These are phyloP conservation scores for Ceyx cyanopectus DNA, from an alignment of 2,113 vertebrate species.

Conservation along the genomic window DNA sequence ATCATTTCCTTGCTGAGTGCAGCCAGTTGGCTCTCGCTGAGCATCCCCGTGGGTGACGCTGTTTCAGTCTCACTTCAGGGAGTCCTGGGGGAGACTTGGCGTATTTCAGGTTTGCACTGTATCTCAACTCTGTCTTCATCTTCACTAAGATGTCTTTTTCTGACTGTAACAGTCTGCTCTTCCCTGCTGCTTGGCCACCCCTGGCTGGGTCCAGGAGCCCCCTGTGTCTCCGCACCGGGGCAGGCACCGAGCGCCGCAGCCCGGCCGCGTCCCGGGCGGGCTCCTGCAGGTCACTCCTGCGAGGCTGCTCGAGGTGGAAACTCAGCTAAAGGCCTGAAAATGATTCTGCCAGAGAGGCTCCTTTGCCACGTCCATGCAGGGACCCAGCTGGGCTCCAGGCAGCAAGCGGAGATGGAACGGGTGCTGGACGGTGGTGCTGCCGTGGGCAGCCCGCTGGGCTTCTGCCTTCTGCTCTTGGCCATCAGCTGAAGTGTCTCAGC, in stretches of 20 bases:
- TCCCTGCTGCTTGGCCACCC: neutral
- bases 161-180: neutral
- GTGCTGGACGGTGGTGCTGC: neutral
- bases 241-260: neutral
- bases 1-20: neutral
- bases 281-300: neutral
- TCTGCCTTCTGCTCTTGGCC: neutral
- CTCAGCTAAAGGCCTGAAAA: neutral
- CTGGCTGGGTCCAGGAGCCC: too few species aligned
- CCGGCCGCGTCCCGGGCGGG: rapidly evolving
- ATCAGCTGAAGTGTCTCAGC: neutral
- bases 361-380: neutral
- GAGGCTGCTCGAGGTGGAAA: neutral
- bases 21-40: neutral
- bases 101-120: neutral
- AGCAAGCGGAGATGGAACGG: neutral
- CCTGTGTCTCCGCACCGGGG: too few species aligned
- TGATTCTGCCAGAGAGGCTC: rapidly evolving
- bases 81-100: neutral
- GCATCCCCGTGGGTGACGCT: neutral
- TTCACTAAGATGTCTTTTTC: neutral
- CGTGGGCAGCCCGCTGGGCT: neutral
- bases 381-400: neutral
- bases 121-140: neutral
- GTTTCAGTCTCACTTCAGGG: neutral